phyloP scores from a whole-genome alignment of 2,797 vertebrate species.

The Malurus splendens region DNA sequence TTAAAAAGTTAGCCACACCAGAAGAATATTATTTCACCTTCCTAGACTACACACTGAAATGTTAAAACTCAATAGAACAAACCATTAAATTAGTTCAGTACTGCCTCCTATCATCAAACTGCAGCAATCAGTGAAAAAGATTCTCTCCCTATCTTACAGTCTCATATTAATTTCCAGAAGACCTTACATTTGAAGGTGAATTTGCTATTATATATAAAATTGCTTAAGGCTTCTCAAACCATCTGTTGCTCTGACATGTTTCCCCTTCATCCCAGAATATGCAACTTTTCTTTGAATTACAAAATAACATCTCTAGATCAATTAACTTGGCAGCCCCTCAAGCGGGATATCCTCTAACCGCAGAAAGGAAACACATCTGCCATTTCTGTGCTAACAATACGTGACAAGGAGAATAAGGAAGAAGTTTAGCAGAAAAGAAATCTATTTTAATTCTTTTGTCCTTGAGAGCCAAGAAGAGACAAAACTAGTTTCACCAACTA shows the following conservation, averaged over 20 bases:
- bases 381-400: slow-evolving; percentile 1
- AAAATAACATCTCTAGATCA: not conserved
- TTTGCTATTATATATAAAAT: not conserved
- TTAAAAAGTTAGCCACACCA: not conserved
- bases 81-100: not conserved
- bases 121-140: not conserved
- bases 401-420: slow-evolving; percentile 11
- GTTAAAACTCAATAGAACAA: not conserved
- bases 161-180: not conserved
- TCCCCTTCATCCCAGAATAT: not conserved
- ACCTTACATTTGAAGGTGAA: not conserved
- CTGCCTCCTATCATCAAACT: not conserved
- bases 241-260: not conserved
- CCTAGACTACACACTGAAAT: not conserved
- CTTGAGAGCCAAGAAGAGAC: not conserved
- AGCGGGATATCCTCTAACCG: slow-evolving; percentile 43
- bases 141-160: not conserved
- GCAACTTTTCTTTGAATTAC: not conserved
- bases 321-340: slow-evolving; percentile 6
- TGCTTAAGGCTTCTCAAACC: not conserved
- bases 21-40: not conserved
- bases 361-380: slow-evolving; percentile 48
- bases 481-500: not conserved
- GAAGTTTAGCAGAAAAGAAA: not conserved
- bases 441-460: not conserved